These are phyloP conservation scores for Vombatus ursinus DNA, from an alignment of 2,113 vertebrate genomes.

Conservation along the genomic window DNA sequence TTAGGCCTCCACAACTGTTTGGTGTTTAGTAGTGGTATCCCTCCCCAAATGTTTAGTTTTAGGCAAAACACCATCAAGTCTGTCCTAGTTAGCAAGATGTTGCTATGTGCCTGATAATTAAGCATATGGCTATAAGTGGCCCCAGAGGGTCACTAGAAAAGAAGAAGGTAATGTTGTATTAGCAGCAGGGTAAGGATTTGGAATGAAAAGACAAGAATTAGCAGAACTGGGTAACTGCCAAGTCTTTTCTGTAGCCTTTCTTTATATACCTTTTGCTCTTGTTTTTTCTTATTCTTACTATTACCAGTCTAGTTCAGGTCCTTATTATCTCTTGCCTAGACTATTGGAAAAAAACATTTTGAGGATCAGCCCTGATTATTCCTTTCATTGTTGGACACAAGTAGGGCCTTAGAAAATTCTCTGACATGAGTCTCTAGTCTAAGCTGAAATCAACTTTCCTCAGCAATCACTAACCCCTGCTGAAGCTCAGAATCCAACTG, in stretches of 20 bases:
- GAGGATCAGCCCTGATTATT: background rate
- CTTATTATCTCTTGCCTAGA: background rate
- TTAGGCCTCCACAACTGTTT: background rate
- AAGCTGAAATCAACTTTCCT: background rate
- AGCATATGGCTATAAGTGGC: background rate
- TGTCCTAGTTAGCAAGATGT: background rate
- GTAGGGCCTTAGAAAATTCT: background rate
- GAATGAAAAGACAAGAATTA: background rate
- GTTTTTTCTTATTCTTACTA: background rate
- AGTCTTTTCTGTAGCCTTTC: background rate
- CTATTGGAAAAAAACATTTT: background rate
- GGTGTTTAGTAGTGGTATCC: background rate
- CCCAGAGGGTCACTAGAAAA: background rate
- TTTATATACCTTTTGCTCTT: background rate
- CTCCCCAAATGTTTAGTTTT: background rate
- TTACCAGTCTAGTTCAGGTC: background rate
- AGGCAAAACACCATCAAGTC: background rate
- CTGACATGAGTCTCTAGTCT: background rate
- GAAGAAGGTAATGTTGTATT: background rate
- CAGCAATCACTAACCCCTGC: background rate
- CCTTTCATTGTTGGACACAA: background rate
- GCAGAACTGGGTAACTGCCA: background rate
- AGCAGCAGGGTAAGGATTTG: background rate
- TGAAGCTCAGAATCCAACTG: background rate
- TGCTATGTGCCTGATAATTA: background rate